Evolutionary conservation across 2,797 vertebrate species (phyloP).

Genomic region (Girardinus metallicus): DNA sequence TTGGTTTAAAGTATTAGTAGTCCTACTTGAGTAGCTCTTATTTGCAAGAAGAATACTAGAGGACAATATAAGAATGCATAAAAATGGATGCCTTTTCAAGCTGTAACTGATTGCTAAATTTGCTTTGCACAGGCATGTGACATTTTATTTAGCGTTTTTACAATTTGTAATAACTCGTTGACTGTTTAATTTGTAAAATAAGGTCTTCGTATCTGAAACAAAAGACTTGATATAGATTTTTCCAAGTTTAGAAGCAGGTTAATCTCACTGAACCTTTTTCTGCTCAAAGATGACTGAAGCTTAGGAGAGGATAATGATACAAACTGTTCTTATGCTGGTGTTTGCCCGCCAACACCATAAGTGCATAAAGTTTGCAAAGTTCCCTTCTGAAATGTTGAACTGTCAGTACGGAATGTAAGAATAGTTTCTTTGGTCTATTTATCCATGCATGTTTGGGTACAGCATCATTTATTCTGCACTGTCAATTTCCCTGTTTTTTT

Average conservation of each 20-base stretch:
- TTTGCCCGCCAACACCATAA: neutral
- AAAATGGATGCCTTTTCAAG: neutral
- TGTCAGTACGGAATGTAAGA: neutral
- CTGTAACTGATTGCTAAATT: neutral
- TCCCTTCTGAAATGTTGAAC: neutral
- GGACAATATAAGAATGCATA: neutral
- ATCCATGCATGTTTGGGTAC: neutral
- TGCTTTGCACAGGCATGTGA: neutral
- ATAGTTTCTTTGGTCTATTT: neutral
- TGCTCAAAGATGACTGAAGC: neutral
- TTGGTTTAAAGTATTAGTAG: neutral
- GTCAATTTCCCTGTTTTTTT: neutral
- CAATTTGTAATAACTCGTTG: neutral
- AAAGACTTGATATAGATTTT: neutral
- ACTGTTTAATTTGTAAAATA: neutral
- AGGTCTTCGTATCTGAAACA: neutral
- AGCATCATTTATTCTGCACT: neutral
- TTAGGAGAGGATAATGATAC: neutral
- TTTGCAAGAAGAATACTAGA: neutral
- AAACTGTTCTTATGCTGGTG: neutral
- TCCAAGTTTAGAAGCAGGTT: neutral
- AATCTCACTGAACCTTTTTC: neutral
- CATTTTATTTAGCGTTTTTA: neutral
- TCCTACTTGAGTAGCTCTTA: neutral
- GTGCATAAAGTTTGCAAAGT: slow-evolving; percentile 1